phyloP scores from a whole-genome alignment of 2,797 vertebrate genomes.

The Urocyon cinereoargenteus region DNA sequence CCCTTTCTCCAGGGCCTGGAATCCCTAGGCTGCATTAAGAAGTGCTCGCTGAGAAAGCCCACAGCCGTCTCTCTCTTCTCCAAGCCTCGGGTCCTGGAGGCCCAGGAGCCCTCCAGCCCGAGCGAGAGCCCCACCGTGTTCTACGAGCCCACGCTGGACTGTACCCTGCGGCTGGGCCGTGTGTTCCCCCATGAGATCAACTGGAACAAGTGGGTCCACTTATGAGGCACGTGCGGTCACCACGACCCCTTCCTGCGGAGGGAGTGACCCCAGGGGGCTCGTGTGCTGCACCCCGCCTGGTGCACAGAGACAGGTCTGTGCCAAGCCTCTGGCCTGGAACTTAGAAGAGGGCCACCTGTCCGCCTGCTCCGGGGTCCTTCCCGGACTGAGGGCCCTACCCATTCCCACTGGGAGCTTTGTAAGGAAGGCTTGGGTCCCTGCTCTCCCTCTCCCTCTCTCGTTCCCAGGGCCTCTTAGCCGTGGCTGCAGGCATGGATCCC shows the following conservation, averaged over 20 bases:
- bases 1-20: slow-evolving; percentile 90
- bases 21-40: slow-evolving; percentile 91
- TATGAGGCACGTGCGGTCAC: neutral
- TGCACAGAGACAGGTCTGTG: neutral
- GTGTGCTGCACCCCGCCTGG: rapidly evolving
- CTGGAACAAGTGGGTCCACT: slow-evolving; percentile 92
- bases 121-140: slow-evolving; percentile 83
- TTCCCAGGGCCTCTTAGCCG: neutral
- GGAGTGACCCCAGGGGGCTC: neutral
- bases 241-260: no score
- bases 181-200: slow-evolving; percentile 93
- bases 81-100: slow-evolving; percentile 59
- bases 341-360: neutral
- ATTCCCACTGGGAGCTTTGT: rapidly evolving
- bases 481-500: neutral
- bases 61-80: slow-evolving; percentile 90
- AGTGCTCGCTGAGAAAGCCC: slow-evolving; percentile 85
- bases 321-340: neutral
- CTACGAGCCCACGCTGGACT: slow-evolving; percentile 95
- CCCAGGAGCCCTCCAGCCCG: neutral
- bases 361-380: neutral
- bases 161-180: slow-evolving; percentile 91
- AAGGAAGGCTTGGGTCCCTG: neutral
- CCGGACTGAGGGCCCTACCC: neutral
- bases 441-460: neutral